phyloP scores from a whole-genome alignment of 1,140 invertebrate genomes.

The Pararge aegeria region DNA sequence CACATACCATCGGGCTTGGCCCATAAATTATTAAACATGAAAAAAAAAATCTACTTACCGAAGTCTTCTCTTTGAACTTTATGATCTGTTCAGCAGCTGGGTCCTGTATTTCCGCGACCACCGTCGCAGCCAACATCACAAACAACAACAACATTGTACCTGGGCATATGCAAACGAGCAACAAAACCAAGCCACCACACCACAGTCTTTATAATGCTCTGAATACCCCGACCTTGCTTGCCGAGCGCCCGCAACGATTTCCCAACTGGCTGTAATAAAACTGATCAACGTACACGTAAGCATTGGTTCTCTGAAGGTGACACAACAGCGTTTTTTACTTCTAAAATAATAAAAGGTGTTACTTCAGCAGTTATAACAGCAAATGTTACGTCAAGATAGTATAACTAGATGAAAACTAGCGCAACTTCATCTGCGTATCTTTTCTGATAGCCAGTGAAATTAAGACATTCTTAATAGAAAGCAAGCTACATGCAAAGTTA shows the following conservation, averaged over 20 bases:
- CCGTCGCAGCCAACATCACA: constrained; percentile 10
- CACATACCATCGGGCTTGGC: too few species aligned
- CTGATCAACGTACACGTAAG: constrained; percentile 27
- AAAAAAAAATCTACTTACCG: constrained; percentile 65
- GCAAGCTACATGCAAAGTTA: too few species aligned
- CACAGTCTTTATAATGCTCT: constrained; percentile 41
- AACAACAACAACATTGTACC: constrained; percentile 19
- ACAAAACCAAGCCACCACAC: constrained; percentile 21
- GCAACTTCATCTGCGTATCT: too few species aligned
- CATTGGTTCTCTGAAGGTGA: constrained; percentile 5
- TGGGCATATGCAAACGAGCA: constrained; percentile 26
- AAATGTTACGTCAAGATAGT: constrained; percentile 3
- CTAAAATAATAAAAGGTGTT: constrained; percentile 10
- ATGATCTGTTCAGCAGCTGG: constrained; percentile 45
- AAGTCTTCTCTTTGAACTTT: constrained; percentile 42
- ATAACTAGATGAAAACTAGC: too few species aligned
- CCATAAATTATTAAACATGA: neutral
- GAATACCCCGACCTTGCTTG: constrained; percentile 33
- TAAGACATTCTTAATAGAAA: too few species aligned
- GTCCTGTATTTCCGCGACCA: constrained; percentile 32
- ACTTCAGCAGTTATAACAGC: constrained; percentile 7
- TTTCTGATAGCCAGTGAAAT: too few species aligned
- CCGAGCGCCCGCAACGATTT: constrained; percentile 29
- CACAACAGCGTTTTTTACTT: constrained; percentile 10
- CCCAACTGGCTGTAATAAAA: constrained; percentile 24